Evolutionary conservation across 2,797 vertebrate genomes (phyloP), one percentile per base, ranked within the genome.

Genomic region (Epinephelus malabaricus): DNA sequence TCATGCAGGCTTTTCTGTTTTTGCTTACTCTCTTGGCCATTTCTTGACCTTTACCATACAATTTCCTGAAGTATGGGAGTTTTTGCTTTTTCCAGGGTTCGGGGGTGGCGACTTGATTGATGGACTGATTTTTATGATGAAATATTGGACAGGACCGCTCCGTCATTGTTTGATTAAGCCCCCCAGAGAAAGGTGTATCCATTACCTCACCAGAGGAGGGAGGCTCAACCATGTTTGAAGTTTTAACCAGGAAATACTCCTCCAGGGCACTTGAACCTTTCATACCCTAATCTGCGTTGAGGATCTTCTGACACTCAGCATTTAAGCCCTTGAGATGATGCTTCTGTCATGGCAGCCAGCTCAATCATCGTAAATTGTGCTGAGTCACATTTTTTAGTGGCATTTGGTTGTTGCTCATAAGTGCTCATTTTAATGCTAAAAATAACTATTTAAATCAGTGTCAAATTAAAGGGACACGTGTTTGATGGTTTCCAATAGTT

Each of bases 61-160:
- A 62, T 54, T 51, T 25, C 66, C 53, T 66, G 2, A 74, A 60
- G 23, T 51, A 49, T 1, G 46, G 66, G 77, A 55, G 46, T 21
- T 72, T 63, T 49, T 67, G 55, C 4, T 30, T 68, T 47, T 59
- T 83, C 34, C 61, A 34, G 17, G 9, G 68, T 23, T 68, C 46
- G 21, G 13, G 11, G 34, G 30, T 25, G 43, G 38, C 8, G 11
- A 7, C 14, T 59, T 87, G 86, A 91, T 89, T 81, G 66, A 87
- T 88, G 80, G 59, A 6, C 47, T 58, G 13, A 21, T 47, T 79
- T 43, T 63, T 72, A 43, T 64, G 70, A 72, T 79, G 72, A 76
- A 56, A 49, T 46, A 13, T 21, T 45, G 72, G 49, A 78, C 81
- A 54, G 34, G 17, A 38, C 27, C 4, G 8, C 51, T 64, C 66